Conservation (phyloP, 1,140 invertebrate genomes). For the Bombus waltoni region DNA sequence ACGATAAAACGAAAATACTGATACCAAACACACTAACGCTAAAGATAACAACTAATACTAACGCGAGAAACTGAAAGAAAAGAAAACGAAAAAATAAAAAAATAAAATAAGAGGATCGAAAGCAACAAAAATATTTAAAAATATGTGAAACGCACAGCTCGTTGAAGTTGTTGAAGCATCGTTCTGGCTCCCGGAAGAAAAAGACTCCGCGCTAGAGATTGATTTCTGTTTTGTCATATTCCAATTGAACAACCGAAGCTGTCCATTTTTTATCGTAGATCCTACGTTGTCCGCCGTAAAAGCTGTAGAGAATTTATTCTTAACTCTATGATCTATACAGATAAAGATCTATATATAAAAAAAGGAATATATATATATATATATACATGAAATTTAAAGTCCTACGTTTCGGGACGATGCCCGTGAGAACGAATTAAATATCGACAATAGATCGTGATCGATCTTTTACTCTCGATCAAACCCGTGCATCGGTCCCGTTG, state of each 20-base stretch:
- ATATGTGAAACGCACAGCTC: conserved; percentile 30
- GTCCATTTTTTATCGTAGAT: conserved; percentile 54
- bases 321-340: conserved; percentile 19
- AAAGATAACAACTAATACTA: neutral
- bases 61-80: neutral
- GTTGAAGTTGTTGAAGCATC: conserved; percentile 51
- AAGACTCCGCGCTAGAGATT: conserved; percentile 17
- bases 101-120: neutral
- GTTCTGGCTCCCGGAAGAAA: conserved; percentile 41
- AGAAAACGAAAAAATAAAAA: neutral
- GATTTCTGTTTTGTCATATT: conserved; percentile 4
- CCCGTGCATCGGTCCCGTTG: conserved; percentile 21
- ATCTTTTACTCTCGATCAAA: conserved; percentile 3
- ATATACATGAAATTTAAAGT: conserved; percentile 10
- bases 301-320: conserved; percentile 34
- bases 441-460: conserved; percentile 22
- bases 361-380: neutral
- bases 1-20: conserved; percentile 11
- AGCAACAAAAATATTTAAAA: neutral
- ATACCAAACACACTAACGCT: neutral
- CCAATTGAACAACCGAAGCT: conserved; percentile 24
- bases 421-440: conserved; percentile 1
- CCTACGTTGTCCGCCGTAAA: conserved; percentile 29
- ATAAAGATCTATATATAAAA: conserved; percentile 4
- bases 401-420: conserved; percentile 11